Evolutionary conservation across 2,888 invertebrate species (phyloP), one percentile per base, ranked within the genome.

Genomic region (Dryocosmus kuriphilus): DNA sequence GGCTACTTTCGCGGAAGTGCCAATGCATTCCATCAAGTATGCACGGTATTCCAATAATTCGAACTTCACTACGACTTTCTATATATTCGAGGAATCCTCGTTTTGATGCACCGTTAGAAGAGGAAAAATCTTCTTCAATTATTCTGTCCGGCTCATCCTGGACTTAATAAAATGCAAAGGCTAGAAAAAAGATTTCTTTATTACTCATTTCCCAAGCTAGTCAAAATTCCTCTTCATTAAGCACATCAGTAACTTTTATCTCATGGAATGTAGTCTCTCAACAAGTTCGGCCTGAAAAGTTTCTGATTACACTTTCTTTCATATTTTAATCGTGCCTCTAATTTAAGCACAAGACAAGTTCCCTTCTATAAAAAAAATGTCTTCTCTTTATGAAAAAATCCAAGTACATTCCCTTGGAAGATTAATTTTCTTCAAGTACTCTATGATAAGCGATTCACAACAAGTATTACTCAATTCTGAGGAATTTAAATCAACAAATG

Each of bases 1-100:
- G 78, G 81, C 81, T 82, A 88, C 88, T 88, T 88, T 89, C 88
- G 84, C 88, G 89, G 88, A 89, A 89, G 86, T 84, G 81, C 83
- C 82, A 78, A 81, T 79, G 83, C 81, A 85, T 85, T 85, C 83
- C 83, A 51, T 71, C 74, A 79, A 84, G 84, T 85, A 87, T 86
- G 86, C 85, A 79, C 77, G 87, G 84, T 82, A 88, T 89, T 86
- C 84, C 84, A 86, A 86, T 88, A 86, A 88, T 87, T 82, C 84
- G 82, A 80, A 81, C 79, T 81, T 81, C 79, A 79, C 85, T 85
- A 86, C 80, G 84, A 89, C 89, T 90, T 90, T 90, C 89, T 89
- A 89, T 84, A 63, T 46, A 73, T 9, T 46, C 65, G 65, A 79
- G 80, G 78, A 79, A 78, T 80, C 82, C 81, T 81, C 81, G 82